These are phyloP conservation scores for Ctenodactylus gundi DNA, from an alignment of 2,113 vertebrate species.

Conservation along the genomic window DNA sequence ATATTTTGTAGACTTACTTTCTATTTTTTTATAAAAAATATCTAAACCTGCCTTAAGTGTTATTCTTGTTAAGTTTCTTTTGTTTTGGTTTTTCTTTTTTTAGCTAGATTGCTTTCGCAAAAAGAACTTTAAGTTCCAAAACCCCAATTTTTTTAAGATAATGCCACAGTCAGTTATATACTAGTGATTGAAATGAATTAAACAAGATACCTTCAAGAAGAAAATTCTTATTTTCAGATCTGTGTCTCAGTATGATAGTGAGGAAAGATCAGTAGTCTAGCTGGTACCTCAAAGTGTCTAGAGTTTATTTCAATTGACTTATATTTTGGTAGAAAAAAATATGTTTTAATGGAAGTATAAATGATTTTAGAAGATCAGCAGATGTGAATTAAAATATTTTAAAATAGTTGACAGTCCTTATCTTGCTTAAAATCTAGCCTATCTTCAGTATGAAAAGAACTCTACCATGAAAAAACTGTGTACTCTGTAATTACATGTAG, in stretches of 20 bases:
- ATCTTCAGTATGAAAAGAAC: background rate
- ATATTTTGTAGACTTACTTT: slow-evolving; percentile 39
- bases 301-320: slow-evolving; percentile 28
- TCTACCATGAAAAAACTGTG: background rate
- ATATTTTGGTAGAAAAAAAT: slow-evolving; percentile 21
- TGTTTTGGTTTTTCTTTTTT: too few species aligned
- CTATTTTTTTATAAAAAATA: slow-evolving; percentile 44
- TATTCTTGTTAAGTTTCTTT: slow-evolving; percentile 53
- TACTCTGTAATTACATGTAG: background rate
- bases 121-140: slow-evolving; percentile 38
- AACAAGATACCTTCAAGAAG: background rate
- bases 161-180: slow-evolving; percentile 1
- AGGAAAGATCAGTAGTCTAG: background rate
- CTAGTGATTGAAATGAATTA: background rate
- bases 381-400: background rate
- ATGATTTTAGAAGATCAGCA: slow-evolving; percentile 12
- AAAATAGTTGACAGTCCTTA: slow-evolving; percentile 26
- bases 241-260: background rate
- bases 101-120: too few species aligned
- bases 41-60: slow-evolving; percentile 25
- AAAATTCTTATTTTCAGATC: background rate
- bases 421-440: slow-evolving; percentile 32
- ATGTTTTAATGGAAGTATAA: background rate
- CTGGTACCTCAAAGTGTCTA: background rate
- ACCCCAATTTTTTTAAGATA: background rate